Evolutionary conservation across 2,113 vertebrate genomes (phyloP).

Genomic region (Carassius gibelio): DNA sequence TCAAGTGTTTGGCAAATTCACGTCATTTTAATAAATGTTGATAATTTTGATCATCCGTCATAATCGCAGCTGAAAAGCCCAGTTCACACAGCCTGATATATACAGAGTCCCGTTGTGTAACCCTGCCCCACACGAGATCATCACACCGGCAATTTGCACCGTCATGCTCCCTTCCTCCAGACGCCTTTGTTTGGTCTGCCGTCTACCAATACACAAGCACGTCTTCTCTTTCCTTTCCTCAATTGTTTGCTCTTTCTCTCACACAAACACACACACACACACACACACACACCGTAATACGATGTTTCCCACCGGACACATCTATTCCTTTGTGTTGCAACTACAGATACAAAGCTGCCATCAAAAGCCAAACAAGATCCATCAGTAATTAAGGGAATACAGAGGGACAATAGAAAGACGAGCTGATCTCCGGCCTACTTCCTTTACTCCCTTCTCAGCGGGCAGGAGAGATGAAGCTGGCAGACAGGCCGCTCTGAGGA

Average conservation of each 20-base stretch:
- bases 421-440: constrained; percentile 74
- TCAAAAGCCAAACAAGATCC: constrained; percentile 81
- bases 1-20: no score
- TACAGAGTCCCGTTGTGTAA: neutral
- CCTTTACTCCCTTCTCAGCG: constrained; percentile 73
- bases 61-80: constrained; percentile 14
- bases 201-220: neutral
- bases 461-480: constrained; percentile 71
- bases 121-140: neutral
- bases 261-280: constrained; percentile 32
- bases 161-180: neutral
- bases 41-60: neutral
- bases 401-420: constrained; percentile 80
- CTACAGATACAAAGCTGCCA: constrained; percentile 72
- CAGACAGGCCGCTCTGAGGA: constrained; percentile 65
- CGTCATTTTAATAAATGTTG: no score
- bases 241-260: constrained; percentile 6
- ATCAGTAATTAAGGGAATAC: constrained; percentile 79
- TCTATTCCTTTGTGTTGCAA: constrained; percentile 77
- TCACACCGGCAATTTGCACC: constrained; percentile 6
- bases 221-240: constrained; percentile 45
- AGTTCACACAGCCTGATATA: neutral
- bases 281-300: constrained; percentile 61
- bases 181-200: neutral
- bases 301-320: constrained; percentile 77